Conservation (phyloP, 2,113 vertebrate genomes). For the Montifringilla adamsi region DNA sequence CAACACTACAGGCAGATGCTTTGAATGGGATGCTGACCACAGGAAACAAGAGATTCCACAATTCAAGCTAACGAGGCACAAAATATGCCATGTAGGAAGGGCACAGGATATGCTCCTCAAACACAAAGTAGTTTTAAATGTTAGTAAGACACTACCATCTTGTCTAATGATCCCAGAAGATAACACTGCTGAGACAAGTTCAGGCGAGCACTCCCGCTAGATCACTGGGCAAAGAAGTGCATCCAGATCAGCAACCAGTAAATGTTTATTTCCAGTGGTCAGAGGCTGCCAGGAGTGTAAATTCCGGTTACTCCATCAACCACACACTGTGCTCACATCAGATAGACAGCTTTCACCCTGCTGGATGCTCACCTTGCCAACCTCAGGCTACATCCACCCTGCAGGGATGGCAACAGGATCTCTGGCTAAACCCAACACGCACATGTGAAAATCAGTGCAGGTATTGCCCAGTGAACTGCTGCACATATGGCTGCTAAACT, state of each 20-base stretch:
- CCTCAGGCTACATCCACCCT: neutral
- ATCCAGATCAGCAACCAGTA: neutral
- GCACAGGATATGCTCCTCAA: rapidly evolving
- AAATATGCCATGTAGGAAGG: rapidly evolving
- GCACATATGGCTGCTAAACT: neutral
- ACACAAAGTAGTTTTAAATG: neutral
- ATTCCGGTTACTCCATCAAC: neutral
- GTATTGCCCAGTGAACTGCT: neutral
- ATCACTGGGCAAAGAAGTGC: rapidly evolving
- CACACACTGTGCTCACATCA: neutral
- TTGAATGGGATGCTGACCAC: neutral
- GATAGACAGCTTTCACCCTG: neutral
- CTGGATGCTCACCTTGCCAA: neutral
- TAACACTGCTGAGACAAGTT: neutral
- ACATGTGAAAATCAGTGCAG: rapidly evolving
- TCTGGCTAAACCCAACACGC: neutral
- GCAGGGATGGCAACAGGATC: neutral
- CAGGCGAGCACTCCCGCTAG: neutral
- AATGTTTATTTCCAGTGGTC: neutral
- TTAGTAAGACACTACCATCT: neutral
- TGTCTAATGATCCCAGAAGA: neutral
- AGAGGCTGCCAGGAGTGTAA: neutral
- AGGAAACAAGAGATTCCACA: neutral
- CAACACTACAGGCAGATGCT: neutral
- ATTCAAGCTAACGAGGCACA: rapidly evolving